Conservation (phyloP, 1,140 invertebrate species). For the Argopecten irradians region DNA sequence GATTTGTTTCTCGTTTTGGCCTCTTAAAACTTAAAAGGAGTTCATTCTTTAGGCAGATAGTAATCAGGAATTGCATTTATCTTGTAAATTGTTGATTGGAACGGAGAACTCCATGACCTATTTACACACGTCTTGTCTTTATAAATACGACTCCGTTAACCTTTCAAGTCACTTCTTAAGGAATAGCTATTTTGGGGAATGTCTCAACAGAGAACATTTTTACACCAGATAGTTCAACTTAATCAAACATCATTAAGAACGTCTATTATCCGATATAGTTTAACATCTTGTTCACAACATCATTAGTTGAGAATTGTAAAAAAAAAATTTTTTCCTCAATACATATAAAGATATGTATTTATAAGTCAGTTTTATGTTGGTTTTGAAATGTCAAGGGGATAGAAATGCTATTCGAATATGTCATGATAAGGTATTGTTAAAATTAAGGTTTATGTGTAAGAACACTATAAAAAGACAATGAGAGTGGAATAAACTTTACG, state of each 20-base stretch:
- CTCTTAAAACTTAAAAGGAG: neutral
- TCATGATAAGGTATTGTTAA: too few relatives aligned
- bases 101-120: neutral
- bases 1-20: slow-evolving; percentile 16
- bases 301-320: neutral
- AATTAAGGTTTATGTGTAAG: too few relatives aligned
- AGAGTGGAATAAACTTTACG: too few relatives aligned
- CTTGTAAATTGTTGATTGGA: neutral
- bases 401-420: too few relatives aligned
- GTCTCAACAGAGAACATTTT: neutral
- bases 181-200: neutral
- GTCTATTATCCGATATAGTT: neutral
- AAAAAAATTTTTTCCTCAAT: too few relatives aligned
- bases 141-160: neutral
- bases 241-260: neutral
- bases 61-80: slow-evolving; percentile 1
- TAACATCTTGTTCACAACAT: neutral
- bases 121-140: neutral
- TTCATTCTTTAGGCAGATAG: neutral
- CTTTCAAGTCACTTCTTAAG: neutral
- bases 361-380: too few relatives aligned
- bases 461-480: too few relatives aligned
- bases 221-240: neutral
- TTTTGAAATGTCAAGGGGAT: too few relatives aligned
- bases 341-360: too few relatives aligned